A percentile compares a stretch with the other conserved stretches of the same genome.
These are phyloP conservation scores for Mythimna impura DNA, from an alignment of 2,888 invertebrate genomes.

Conservation along the genomic window DNA sequence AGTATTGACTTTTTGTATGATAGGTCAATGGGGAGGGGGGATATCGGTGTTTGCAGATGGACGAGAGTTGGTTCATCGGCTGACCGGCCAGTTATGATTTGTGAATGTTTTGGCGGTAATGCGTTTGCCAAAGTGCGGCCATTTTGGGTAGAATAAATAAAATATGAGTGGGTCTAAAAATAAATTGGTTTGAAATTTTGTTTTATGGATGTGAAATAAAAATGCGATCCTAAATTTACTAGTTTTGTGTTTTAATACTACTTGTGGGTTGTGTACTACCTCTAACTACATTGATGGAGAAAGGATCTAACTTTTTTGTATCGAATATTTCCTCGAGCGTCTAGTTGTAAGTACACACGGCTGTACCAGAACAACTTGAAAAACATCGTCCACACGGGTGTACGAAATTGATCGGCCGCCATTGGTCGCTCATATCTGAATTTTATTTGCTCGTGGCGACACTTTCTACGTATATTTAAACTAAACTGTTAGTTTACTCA, in stretches of 20 bases:
- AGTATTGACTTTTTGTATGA: conserved; percentile 57
- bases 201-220: background rate
- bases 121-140: conserved; percentile 7
- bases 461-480: too few relatives aligned
- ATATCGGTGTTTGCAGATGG: conserved; percentile 18
- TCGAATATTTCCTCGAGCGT: too few relatives aligned
- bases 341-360: too few relatives aligned
- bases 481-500: too few relatives aligned
- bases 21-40: conserved; percentile 7
- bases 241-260: background rate
- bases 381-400: too few relatives aligned
- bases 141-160: conserved; percentile 19
- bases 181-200: background rate
- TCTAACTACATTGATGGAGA: too few relatives aligned
- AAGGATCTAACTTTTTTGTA: too few relatives aligned
- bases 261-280: too few relatives aligned
- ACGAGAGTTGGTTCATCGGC: background rate
- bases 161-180: background rate
- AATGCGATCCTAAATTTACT: background rate
- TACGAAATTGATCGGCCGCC: too few relatives aligned
- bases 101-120: conserved; percentile 14
- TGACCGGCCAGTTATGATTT: conserved; percentile 27
- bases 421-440: too few relatives aligned
- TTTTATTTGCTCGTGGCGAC: too few relatives aligned
- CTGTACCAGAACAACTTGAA: too few relatives aligned